phyloP scores from a whole-genome alignment of 2,888 invertebrate genomes.

The Lissocephala sabroskyi region DNA sequence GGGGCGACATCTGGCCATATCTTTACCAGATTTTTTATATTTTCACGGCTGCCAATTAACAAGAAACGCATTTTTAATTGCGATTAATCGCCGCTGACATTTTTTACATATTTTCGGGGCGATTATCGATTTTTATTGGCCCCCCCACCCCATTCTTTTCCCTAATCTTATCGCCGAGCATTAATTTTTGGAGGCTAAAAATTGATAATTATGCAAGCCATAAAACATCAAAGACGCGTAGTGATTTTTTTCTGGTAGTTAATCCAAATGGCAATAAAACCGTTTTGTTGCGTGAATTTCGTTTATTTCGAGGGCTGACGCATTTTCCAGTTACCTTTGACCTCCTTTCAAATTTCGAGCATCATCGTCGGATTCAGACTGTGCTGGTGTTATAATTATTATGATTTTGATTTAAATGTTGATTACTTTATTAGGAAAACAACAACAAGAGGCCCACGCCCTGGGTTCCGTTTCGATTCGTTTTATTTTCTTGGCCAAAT shows the following conservation, averaged over 20 bases:
- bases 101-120: conserved; percentile 2
- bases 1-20: too few relatives aligned
- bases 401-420: conserved; percentile 26
- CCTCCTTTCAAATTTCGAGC: conserved; percentile 36
- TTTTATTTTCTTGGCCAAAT: conserved; percentile 29
- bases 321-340: conserved; percentile 24
- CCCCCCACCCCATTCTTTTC: not conserved
- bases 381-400: too few relatives aligned
- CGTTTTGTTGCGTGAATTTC: too few relatives aligned
- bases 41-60: conserved; percentile 53
- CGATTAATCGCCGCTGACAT: conserved; percentile 28
- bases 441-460: conserved; percentile 33
- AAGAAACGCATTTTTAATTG: conserved; percentile 28
- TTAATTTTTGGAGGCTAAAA: too few relatives aligned
- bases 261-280: not conserved
- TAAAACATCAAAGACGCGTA: conserved; percentile 2
- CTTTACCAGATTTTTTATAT: too few relatives aligned
- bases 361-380: too few relatives aligned
- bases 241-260: not conserved
- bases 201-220: conserved; percentile 17
- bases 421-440: too few relatives aligned
- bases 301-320: not conserved
- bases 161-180: conserved; percentile 10
- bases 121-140: conserved; percentile 5
- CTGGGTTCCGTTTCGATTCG: too few relatives aligned